phyloP scores from a whole-genome alignment of 2,797 vertebrate species.

The Arrhamphus sclerolepis region DNA sequence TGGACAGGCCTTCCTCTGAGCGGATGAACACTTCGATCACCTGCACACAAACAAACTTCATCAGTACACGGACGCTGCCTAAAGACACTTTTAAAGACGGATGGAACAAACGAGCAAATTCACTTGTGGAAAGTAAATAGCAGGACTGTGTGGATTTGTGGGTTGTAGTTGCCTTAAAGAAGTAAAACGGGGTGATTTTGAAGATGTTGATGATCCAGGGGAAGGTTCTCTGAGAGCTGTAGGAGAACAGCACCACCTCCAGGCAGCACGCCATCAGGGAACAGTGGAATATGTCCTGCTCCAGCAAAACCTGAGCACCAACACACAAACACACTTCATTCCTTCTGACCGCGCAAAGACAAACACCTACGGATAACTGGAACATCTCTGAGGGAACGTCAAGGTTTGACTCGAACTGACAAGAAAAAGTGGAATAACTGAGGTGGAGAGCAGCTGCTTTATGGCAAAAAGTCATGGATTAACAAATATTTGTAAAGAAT shows the following conservation, averaged over 20 bases:
- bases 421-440: no score
- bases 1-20: conserved; percentile 93
- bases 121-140: not conserved
- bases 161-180: conserved; percentile 89
- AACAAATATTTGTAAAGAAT: no score
- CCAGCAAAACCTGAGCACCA: conserved; percentile 84
- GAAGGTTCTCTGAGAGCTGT: conserved; percentile 94
- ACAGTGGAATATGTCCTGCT: conserved; percentile 94
- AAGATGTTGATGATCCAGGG: conserved; percentile 94
- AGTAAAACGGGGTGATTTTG: conserved; percentile 89
- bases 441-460: no score
- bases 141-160: no score
- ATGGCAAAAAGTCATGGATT: no score
- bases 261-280: conserved; percentile 93
- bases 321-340: conserved; percentile 12
- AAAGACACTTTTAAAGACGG: no score
- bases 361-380: no score
- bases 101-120: no score
- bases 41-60: conserved; percentile 56
- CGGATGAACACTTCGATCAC: conserved; percentile 98
- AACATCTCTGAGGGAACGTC: no score
- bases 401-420: no score
- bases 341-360: no score
- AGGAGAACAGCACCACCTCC: conserved; percentile 95
- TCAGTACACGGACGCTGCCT: no score